Base-by-base conservation (phyloP, 2,113 vertebrate genomes). In the Rhinoderma darwinii region DNA sequence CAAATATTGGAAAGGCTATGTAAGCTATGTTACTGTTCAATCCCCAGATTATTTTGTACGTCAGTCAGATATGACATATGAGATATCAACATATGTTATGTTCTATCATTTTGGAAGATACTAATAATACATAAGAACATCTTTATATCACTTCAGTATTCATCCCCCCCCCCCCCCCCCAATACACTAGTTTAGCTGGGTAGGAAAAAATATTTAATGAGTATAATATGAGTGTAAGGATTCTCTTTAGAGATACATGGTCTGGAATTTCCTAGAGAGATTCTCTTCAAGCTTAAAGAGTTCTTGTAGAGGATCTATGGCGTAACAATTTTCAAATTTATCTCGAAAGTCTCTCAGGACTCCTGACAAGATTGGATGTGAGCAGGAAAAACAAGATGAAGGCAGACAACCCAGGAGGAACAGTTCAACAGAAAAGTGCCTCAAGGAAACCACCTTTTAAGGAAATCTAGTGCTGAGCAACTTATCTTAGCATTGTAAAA, bases 361-460 rank as follows among this genome's bases (percentile, higher is more conserved):
- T 54, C 25, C 78, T 81, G 78, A 81, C 78, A 81, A 59, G 54
- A 61, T 43, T 81, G 78, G 54, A 81, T 81, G 54, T 81, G 78
- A 81, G 78, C 22, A 63, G 37, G 54, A 81, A 54, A 81, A 41
- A 43, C 54, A 81, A 81, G 78, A 81, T 81, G 54, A 81, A 81
- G 78, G 54, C 78, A 81, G 54, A 81, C 78, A 81, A 37, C 78
- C 78, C 78, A 81, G 51, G 78, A 81, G 54, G 78, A 81, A 63
- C 78, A 63, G 54, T 61, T 63, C 78, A 63, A 61, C 78, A 81
- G 78, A 27, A 81, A n/a, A 61, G 22, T 27, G 78, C 78, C 78
- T 81, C 35, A 81, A 81, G 78, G 77, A 80, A 80, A 80, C 51
- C 77, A 37, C 17, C 6, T 59, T 39, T 80, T 79, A 54, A 79